phyloP scores from a whole-genome alignment of 2,113 vertebrate species.

The Mionectes macconnelli region DNA sequence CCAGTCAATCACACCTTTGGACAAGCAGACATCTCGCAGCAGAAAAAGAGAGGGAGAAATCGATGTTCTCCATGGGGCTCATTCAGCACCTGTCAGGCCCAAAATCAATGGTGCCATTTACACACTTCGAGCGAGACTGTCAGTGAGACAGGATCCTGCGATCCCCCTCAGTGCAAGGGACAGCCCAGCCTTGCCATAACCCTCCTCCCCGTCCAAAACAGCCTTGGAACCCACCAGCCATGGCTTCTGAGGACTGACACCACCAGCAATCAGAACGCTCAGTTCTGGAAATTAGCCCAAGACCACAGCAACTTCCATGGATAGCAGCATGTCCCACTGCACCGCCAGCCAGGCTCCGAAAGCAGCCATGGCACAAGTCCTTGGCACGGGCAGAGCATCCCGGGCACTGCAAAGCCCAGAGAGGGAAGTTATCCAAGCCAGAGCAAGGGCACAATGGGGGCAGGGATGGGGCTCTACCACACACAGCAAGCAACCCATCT shows the following conservation, averaged over 20 bases:
- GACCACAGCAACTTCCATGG: accelerated
- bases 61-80: neutral
- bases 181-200: accelerated
- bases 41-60: neutral
- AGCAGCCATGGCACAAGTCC: neutral
- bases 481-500: neutral
- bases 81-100: slow-evolving; percentile 21
- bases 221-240: neutral
- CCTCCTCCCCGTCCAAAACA: neutral
- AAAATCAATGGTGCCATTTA: neutral
- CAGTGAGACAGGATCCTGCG: accelerated
- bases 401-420: neutral
- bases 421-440: neutral
- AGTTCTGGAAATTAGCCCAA: neutral
- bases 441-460: accelerated
- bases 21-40: neutral
- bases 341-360: accelerated
- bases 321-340: neutral
- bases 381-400: neutral
- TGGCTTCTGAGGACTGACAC: neutral
- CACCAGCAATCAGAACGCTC: neutral
- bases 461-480: too few relatives aligned
- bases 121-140: accelerated
- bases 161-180: neutral
- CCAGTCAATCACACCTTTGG: slow-evolving; percentile 2